Base-by-base conservation (phyloP, 2,888 invertebrate genomes). In the Metalampra italica region DNA sequence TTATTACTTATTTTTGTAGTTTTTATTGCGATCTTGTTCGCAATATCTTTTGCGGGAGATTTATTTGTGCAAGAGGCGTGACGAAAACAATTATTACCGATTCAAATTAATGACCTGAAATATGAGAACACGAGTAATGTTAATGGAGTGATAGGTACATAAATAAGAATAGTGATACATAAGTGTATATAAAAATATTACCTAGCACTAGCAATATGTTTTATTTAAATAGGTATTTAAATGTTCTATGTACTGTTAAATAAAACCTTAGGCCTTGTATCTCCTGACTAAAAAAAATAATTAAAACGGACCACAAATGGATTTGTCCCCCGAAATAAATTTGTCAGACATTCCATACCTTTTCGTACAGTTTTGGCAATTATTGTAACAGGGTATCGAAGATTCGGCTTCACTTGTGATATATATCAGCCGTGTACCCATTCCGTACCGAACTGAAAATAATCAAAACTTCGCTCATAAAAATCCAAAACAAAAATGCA, bases 401-500 rank as follows among this genome's bases (percentile, higher is more conserved):
- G 66, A 65, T 64, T 61, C 71, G 67, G 70, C 74, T 73, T 75
- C 68, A 59, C 62, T 62, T 67, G 70, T 76, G 63, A 69, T 67
- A 69, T 39, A 42, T n/a, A n/a, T n/a, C n/a, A n/a, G n/a, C 11
- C 49, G 29, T 44, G 45, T 78, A 82, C 79, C 75, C 83, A 82
- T 76, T 78, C 72, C 71, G 71, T 79, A 75, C 75, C 75, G 76
- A 84, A 87, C 87, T 87, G 84, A 86, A 89, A 89, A 89, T 89
- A 89, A 89, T 89, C 89, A 89, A 87, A 89, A 89, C 88, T 89
- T 89, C 86, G 58, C 85, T 81, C 89, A 87, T 89, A 89, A 89
- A 89, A 89, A 88, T 89, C 87, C 86, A 85, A 89, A 89, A 89
- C 89, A 89, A 89, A 87, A 89, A 88, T 89, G 85, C 88, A 89